phyloP scores from a whole-genome alignment of 2,113 vertebrate genomes.

The Tetrax tetrax region DNA sequence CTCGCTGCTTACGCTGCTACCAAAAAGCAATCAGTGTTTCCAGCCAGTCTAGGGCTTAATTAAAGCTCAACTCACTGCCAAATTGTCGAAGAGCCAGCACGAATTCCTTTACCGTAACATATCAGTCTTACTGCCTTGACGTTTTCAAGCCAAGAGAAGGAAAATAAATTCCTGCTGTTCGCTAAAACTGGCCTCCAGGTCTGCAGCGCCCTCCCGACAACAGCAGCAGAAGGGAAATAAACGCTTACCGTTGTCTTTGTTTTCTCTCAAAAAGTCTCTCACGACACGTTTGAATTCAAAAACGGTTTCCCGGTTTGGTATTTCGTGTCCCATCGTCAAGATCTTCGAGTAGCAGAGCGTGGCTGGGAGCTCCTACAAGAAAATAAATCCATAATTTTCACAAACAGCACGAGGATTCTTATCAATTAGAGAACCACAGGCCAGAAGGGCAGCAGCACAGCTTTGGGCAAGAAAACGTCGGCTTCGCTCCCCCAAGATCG shows the following conservation, averaged over 20 bases:
- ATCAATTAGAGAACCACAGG: rapidly evolving
- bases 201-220: neutral
- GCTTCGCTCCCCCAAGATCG: rapidly evolving
- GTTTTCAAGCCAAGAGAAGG: rapidly evolving
- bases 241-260: slow-evolving; percentile 83
- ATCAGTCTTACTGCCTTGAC: rapidly evolving
- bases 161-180: no score
- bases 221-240: neutral
- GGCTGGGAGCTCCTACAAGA: slow-evolving; percentile 82
- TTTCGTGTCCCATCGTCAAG: slow-evolving; percentile 82
- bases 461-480: neutral
- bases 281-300: slow-evolving; percentile 83
- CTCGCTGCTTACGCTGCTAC: neutral
- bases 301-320: slow-evolving; percentile 78
- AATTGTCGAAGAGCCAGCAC: neutral
- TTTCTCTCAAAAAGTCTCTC: slow-evolving; percentile 77
- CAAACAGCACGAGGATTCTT: neutral
- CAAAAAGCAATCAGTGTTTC: neutral
- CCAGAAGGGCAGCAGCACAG: neutral
- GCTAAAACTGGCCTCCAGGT: neutral
- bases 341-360: slow-evolving; percentile 81
- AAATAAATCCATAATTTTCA: neutral
- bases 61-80: neutral
- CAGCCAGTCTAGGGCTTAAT: neutral
- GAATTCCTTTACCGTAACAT: neutral